phyloP scores from a whole-genome alignment of 2,888 invertebrate genomes.

The Melipona beecheii region DNA sequence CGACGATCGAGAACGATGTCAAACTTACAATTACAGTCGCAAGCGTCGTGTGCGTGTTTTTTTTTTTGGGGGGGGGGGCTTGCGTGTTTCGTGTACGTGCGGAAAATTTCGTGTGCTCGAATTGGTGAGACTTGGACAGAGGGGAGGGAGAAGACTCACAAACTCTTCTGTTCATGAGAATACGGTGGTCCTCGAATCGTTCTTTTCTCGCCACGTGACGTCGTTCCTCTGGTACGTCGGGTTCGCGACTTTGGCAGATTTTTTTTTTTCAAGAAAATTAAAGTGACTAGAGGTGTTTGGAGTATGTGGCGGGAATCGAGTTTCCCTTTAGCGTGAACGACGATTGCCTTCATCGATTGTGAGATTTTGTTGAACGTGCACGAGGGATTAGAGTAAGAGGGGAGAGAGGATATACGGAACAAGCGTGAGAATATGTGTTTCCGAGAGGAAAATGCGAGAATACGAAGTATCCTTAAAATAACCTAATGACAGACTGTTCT shows the following conservation, averaged over 20 bases:
- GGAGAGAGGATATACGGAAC: neutral
- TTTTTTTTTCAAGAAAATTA: neutral
- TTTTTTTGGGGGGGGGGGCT: no score
- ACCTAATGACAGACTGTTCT: neutral
- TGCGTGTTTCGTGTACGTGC: neutral
- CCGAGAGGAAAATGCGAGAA: constrained; percentile 25
- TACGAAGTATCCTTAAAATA: neutral
- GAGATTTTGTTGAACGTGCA: constrained; percentile 11
- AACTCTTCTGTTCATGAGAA: constrained; percentile 10
- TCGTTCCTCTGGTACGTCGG: no score
- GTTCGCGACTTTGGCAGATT: neutral
- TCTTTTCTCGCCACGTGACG: neutral
- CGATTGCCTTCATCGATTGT: constrained; percentile 12
- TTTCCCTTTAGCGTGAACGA: constrained; percentile 9
- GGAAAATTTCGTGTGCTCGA: constrained; percentile 19
- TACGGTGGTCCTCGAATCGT: neutral
- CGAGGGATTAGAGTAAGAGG: neutral
- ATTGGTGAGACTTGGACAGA: neutral
- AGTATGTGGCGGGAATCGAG: neutral
- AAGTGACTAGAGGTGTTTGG: neutral
- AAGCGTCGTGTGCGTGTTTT: constrained; percentile 18
- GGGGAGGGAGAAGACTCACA: neutral
- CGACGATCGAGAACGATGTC: neutral
- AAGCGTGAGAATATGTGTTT: constrained; percentile 10
- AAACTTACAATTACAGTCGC: neutral